These are phyloP conservation scores for Clivina fossor DNA, from an alignment of 2,888 invertebrate species.

Conservation along the genomic window DNA sequence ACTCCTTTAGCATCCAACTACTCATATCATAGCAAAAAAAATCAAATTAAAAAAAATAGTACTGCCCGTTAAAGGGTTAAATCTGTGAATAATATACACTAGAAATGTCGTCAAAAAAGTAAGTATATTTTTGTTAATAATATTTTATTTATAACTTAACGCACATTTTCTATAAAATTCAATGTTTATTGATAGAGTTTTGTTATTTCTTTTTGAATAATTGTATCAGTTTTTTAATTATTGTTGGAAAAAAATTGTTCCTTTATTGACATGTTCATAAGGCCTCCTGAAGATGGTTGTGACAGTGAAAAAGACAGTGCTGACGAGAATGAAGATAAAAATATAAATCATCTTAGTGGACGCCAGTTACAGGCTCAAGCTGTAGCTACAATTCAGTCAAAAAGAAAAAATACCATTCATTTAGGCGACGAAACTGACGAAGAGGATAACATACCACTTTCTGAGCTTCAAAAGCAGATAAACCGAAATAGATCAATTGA, in stretches of 20 bases:
- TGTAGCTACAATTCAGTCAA: conserved; percentile 4
- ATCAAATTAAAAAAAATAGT: not conserved
- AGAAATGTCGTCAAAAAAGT: too few relatives aligned
- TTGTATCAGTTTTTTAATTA: too few relatives aligned
- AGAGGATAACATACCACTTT: conserved; percentile 11
- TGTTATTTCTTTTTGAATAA: too few relatives aligned
- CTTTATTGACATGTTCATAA: conserved; percentile 10
- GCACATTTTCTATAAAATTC: too few relatives aligned
- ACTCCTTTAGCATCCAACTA: conserved; percentile 1
- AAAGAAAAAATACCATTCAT: not conserved
- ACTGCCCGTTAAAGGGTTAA: conserved; percentile 9
- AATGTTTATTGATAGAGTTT: too few relatives aligned
- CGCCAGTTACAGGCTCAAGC: conserved; percentile 10
- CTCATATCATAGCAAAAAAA: not conserved
- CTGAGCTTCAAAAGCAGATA: not conserved
- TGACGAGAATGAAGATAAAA: not conserved
- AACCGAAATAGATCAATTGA: not conserved
- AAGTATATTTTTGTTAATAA: too few relatives aligned
- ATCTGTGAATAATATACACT: too few relatives aligned
- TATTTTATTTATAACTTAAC: too few relatives aligned
- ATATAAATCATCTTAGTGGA: conserved; percentile 7
- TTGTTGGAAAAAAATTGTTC: too few relatives aligned
- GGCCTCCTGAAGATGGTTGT: not conserved
- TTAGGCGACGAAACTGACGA: conserved; percentile 1
- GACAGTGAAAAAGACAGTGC: conserved; percentile 2